phyloP scores from a whole-genome alignment of 2,113 vertebrate genomes.

The Agapornis roseicollis region DNA sequence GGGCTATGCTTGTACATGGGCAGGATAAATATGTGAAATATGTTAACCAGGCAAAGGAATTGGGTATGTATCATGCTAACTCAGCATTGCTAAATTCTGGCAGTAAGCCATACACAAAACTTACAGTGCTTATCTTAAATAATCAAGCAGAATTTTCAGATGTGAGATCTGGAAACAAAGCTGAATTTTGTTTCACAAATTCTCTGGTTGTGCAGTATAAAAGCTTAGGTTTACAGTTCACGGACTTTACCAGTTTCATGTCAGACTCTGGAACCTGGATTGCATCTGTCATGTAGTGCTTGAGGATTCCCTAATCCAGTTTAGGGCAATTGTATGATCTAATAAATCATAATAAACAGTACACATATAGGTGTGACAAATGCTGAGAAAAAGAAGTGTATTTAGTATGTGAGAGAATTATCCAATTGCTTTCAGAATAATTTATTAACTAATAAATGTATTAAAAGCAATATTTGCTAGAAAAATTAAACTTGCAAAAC shows the following conservation, averaged over 20 bases:
- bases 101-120: neutral
- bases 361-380: neutral
- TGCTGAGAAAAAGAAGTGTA: neutral
- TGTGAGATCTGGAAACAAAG: neutral
- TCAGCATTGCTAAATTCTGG: neutral
- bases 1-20: neutral
- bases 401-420: neutral
- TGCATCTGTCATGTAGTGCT: neutral
- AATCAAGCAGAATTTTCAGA: neutral
- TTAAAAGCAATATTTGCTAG: neutral
- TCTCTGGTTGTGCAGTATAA: neutral
- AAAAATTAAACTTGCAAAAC: neutral
- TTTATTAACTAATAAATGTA: neutral
- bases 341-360: neutral
- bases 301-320: neutral
- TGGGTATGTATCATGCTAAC: neutral
- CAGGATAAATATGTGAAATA: neutral
- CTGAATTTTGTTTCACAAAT: neutral
- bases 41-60: neutral
- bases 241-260: neutral
- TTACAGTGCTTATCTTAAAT: neutral
- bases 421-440: neutral
- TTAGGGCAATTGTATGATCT: neutral
- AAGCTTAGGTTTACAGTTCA: neutral
- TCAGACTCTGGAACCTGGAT: neutral